phyloP scores from a whole-genome alignment of 2,888 invertebrate genomes.

The Mesorhabditis sp. region DNA sequence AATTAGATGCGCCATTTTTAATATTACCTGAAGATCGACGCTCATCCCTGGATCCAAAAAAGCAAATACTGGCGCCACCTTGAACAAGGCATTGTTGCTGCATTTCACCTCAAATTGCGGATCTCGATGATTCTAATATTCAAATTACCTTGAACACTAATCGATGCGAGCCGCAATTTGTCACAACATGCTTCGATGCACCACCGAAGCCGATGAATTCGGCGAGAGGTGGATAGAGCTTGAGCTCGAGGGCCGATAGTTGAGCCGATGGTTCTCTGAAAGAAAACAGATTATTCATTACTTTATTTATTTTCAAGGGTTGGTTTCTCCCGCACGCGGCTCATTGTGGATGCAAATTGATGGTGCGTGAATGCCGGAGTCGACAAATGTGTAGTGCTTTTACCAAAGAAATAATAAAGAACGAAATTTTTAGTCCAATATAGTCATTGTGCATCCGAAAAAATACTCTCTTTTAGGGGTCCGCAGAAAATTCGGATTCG shows the following conservation, averaged over 20 bases:
- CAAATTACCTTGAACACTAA: slow-evolving; percentile 32
- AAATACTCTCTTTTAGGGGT: too few relatives aligned
- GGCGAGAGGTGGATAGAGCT: slow-evolving; percentile 35
- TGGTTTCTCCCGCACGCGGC: too few relatives aligned
- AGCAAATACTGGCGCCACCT: slow-evolving; percentile 32
- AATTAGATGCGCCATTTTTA: not conserved
- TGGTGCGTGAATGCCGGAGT: too few relatives aligned
- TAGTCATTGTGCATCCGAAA: too few relatives aligned
- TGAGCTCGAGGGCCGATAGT: slow-evolving; percentile 25
- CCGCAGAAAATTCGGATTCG: too few relatives aligned
- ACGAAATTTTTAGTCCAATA: too few relatives aligned
- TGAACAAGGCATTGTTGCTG: slow-evolving; percentile 37
- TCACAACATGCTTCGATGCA: slow-evolving; percentile 34
- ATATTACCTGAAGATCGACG: slow-evolving; percentile 25
- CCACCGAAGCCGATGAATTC: slow-evolving; percentile 44
- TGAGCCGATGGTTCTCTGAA: slow-evolving; percentile 22
- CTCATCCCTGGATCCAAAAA: slow-evolving; percentile 30
- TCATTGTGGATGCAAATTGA: too few relatives aligned
- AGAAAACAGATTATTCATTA: not conserved
- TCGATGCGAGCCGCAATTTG: slow-evolving; percentile 32
- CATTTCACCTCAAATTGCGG: slow-evolving; percentile 26
- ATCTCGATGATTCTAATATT: not conserved
- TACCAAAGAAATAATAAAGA: too few relatives aligned
- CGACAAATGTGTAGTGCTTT: too few relatives aligned
- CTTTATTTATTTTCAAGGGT: too few relatives aligned